A percentile compares a stretch with the other conserved stretches of the same genome.
These are phyloP conservation scores for Phalangium opilio DNA, from an alignment of 2,888 invertebrate species.

Conservation along the genomic window DNA sequence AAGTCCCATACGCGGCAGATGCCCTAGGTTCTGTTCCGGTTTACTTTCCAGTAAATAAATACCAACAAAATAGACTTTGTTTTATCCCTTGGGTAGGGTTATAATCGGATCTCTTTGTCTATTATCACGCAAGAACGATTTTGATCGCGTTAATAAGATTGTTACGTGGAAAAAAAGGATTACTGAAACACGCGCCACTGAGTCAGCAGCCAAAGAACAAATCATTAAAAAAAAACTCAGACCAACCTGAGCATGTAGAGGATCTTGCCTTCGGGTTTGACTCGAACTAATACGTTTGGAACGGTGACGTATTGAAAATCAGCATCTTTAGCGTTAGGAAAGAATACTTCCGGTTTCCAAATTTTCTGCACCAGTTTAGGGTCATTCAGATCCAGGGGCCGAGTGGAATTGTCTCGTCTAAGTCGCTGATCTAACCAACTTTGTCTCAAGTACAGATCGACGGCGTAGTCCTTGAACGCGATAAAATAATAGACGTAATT, in stretches of 20 bases:
- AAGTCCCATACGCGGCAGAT: no score
- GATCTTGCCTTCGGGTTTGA: constrained; percentile 22
- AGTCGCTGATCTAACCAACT: constrained; percentile 36
- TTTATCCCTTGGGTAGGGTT: no score
- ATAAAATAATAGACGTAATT: neutral
- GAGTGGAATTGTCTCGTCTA: constrained; percentile 31
- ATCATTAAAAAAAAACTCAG: neutral
- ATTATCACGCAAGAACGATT: no score
- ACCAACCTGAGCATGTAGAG: constrained; percentile 24
- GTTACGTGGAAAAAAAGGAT: no score
- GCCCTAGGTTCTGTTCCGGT: no score
- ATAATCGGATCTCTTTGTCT: no score
- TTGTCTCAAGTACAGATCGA: constrained; percentile 37
- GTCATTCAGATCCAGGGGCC: constrained; percentile 35
- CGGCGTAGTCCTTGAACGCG: constrained; percentile 34
- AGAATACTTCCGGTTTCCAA: constrained; percentile 26
- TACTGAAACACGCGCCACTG: no score
- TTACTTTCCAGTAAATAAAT: no score
- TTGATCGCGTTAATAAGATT: no score
- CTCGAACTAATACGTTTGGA: constrained; percentile 23
- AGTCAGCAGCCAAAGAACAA: no score
- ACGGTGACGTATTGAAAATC: constrained; percentile 24
- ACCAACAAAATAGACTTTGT: no score
- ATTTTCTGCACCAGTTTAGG: constrained; percentile 24
- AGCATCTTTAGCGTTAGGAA: constrained; percentile 24